Conservation (phyloP, 2,113 vertebrate genomes). For the Rhineura floridana region DNA sequence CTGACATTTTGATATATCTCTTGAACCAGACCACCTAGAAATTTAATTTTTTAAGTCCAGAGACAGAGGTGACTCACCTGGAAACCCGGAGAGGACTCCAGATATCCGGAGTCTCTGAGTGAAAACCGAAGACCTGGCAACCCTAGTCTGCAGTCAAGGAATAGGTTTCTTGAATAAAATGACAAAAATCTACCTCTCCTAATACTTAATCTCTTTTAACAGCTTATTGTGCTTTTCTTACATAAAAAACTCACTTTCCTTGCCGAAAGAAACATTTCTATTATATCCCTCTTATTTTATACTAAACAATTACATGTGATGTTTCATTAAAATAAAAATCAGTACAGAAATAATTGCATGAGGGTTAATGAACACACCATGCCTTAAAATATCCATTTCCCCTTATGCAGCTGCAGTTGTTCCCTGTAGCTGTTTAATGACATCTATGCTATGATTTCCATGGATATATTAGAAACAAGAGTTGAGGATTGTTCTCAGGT, state of each 20-base stretch:
- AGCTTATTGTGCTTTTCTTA: neutral
- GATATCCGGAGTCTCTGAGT: no score
- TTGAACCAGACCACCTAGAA: no score
- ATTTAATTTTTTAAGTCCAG: no score
- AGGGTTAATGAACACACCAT: slow-evolving; percentile 72
- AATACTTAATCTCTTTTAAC: neutral
- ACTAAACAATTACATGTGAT: slow-evolving; percentile 67
- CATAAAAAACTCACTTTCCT: neutral
- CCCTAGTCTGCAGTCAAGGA: neutral
- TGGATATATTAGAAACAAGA: slow-evolving; percentile 27
- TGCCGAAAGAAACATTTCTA: slow-evolving; percentile 55
- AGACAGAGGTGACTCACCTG: no score
- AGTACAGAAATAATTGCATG: slow-evolving; percentile 73
- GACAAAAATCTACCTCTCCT: neutral
- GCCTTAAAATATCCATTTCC: slow-evolving; percentile 50
- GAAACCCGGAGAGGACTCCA: no score
- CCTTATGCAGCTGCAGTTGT: slow-evolving; percentile 8
- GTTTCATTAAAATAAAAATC: slow-evolving; percentile 76
- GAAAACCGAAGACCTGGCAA: no score
- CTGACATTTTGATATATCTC: no score
- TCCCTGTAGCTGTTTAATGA: slow-evolving; percentile 40
- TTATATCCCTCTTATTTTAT: slow-evolving; percentile 70
- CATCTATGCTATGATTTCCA: slow-evolving; percentile 51
- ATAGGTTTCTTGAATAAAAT: neutral
- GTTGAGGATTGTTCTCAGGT: slow-evolving; percentile 41